These are phyloP conservation scores for Nephrocerus scutellatus DNA, from an alignment of 2,888 invertebrate genomes.

Conservation along the genomic window DNA sequence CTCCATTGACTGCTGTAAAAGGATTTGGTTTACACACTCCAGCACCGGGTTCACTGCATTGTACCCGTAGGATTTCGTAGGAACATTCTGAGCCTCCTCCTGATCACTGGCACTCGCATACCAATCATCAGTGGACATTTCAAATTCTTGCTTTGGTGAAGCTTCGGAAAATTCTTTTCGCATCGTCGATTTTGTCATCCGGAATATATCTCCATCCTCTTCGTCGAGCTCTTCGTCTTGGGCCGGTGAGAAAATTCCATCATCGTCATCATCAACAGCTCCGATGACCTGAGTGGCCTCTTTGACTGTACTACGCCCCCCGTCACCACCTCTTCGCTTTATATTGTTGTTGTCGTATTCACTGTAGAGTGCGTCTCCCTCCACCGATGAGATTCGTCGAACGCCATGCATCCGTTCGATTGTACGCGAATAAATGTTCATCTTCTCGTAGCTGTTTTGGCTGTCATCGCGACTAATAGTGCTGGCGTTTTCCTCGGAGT, in stretches of 20 bases:
- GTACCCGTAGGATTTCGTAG: constrained; percentile 44
- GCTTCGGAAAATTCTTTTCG: constrained; percentile 44
- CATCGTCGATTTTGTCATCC: constrained; percentile 31
- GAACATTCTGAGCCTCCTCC: constrained; percentile 51
- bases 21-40: constrained; percentile 77
- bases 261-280: constrained; percentile 32
- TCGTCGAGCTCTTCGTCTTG: constrained; percentile 37
- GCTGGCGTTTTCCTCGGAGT: constrained; percentile 39
- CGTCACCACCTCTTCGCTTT: constrained; percentile 24
- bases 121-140: constrained; percentile 60
- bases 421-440: constrained; percentile 50
- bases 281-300: constrained; percentile 24
- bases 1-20: constrained; percentile 65
- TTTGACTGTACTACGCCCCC: constrained; percentile 17
- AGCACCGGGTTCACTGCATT: constrained; percentile 74
- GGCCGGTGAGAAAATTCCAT: constrained; percentile 36
- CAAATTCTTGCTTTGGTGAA: constrained; percentile 43
- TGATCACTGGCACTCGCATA: constrained; percentile 73
- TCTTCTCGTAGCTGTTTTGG: constrained; percentile 37
- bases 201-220: constrained; percentile 28
- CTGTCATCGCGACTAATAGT: constrained; percentile 39
- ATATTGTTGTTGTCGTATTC: constrained; percentile 32
- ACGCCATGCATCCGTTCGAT: constrained; percentile 55
- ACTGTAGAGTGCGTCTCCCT: constrained; percentile 28
- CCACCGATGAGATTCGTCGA: constrained; percentile 47